These are phyloP conservation scores for Pangasianodon gigas DNA, from an alignment of 2,113 vertebrate genomes.

Conservation along the genomic window DNA sequence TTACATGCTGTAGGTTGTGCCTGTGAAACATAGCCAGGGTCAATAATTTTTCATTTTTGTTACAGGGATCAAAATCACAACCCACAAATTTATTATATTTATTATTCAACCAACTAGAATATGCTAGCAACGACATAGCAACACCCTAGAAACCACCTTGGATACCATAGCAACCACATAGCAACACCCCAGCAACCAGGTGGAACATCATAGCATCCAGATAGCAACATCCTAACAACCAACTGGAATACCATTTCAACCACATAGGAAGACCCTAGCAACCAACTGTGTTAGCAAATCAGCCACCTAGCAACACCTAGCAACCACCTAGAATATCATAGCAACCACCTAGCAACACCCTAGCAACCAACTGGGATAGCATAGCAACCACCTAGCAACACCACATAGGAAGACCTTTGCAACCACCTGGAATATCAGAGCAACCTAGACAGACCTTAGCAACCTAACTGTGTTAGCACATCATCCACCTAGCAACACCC, in stretches of 20 bases:
- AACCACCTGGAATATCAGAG: background rate
- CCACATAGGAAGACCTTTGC: background rate
- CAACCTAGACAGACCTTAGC: background rate
- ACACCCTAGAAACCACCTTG: background rate
- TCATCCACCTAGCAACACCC: background rate
- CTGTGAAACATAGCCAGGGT: too few species aligned
- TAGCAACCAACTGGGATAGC: background rate
- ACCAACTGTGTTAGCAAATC: background rate
- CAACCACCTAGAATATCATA: background rate
- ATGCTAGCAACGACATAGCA: background rate
- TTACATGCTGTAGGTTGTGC: too few species aligned
- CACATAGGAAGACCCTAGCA: background rate
- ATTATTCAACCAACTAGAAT: background rate
- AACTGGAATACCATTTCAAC: background rate
- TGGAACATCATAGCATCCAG: background rate
- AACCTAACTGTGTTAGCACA: background rate
- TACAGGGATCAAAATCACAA: background rate
- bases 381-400: background rate
- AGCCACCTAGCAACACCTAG: background rate
- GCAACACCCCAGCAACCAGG: background rate
- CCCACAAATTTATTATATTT: too few species aligned
- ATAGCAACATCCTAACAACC: background rate
- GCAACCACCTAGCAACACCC: background rate
- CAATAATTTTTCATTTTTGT: too few species aligned
- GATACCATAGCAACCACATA: too few species aligned